Evolutionary conservation across 2,113 vertebrate species (phyloP), one percentile per base, ranked within the genome.

Genomic region (Notarius quadriscutis): DNA sequence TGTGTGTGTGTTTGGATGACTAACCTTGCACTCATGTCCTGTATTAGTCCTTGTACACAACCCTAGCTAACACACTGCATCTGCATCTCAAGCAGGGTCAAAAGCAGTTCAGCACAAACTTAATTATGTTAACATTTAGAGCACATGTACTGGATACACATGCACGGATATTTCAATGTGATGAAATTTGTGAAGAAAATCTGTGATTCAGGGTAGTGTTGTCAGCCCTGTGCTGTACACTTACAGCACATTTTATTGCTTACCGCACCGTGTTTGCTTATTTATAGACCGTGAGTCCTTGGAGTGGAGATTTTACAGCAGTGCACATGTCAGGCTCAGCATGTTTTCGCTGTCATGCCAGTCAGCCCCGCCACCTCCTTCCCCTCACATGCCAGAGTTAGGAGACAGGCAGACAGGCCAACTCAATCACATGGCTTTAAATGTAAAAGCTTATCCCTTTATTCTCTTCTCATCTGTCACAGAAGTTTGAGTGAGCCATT

Each of bases 401-500:
- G 48, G 58, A 62, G 69, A 41, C 87, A 87, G 50, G 58, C 87
- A 88, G 67, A 72, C 81, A 75, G 83, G 81, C 81, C 75, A 65
- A 79, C 85, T 87, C 89, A 85, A 89, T 89, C 88, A 87, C 85
- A 80, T 83, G 53, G 77, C 83, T 85, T 88, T 83, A 87, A 88
- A 87, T 88, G 80, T 84, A 86, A 89, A 89, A 84, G 86, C 87
- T 85, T 89, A 88, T 75, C 86, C 88, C 67, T 84, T 80, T 88
- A 82, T 87, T 83, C 83, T 74, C 80, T 30, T 48, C 41, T 65
- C 25, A 62, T 82, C 90, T 88, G 88, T 89, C 84, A 88, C 55
- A 78, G 51, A 41, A 53, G 62, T 87, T 55, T 81, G n/a, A 4
- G 72, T 72, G 74, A 87, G 84, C 81, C 55, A 83, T 50, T 87